Base-by-base conservation (phyloP, 2,797 vertebrate species). In the Kryptolebias ocellatus region DNA sequence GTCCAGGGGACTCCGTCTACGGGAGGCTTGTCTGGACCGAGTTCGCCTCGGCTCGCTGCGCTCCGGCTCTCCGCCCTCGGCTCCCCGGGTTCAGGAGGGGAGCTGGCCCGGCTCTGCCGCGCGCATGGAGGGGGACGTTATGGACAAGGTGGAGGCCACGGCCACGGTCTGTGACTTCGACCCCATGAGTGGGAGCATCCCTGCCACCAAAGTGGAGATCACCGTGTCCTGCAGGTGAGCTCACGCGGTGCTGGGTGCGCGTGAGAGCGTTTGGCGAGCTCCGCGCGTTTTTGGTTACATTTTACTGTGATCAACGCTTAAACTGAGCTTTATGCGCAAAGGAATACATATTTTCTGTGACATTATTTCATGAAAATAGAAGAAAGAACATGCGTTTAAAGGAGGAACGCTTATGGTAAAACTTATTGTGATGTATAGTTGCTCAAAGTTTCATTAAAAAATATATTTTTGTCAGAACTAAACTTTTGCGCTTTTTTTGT, bases 181-280 rank as follows among this genome's bases (percentile, higher is more conserved):
- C 84, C 94, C 95, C 34, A 91, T 95, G 78, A 91, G 92, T 49
- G 95, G 94, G 67, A 95, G 92, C 92, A 95, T 97, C 83, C 96
- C 97, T 31, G 96, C 96, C 84, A 97, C 97, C 81, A 97, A 96
- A 81, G 97, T 98, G 91, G 97, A 98, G 93, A 94, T 98, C 89
- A 96, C 95, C 60, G 96, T 98, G 74, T 98, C 97, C 37, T 98
- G 96, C 96, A 98, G 97, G 97, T 97, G 88, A 90, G 85, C 65
- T 65, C 59, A 2, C 51, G 1, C 24, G 67, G 49, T 31, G 64
- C 52, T 17, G 27, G 5, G 10, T 17, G 42, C 61, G 54, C 58
- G 64, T 50, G 70, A 69, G 47, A 69, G 47, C 66, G 29, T 62
- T 63, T 60, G 77, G 58, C 44, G 27, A 80, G 56, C 62, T 60